Base-by-base conservation (phyloP, 2,888 invertebrate species). In the Glaucopsyche alexis region DNA sequence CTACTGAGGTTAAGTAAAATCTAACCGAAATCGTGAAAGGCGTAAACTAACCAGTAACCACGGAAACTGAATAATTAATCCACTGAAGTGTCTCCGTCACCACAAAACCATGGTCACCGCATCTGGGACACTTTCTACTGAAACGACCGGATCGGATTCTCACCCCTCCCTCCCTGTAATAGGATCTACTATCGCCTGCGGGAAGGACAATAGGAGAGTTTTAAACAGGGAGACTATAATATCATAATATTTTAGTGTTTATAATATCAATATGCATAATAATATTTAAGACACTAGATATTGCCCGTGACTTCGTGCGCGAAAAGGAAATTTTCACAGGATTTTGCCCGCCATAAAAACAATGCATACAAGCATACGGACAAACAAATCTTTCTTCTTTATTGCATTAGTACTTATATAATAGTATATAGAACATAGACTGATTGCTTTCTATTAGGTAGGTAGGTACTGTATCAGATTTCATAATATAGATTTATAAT, bases 71-170 rank as follows among this genome's bases (percentile, higher is more conserved):
- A 29, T 52, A 67, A 65, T 72, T 64, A 75, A 49, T 42, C 64
- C 74, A 29, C 29, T 72, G 66, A 72, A 70, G 50, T 42, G 38
- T 71, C 72, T 73, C 47, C 29, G 74, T 77, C 72, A 73, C 47
- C 69, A 72, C 55, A 64, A 79, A 78, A 74, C 72, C 74, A 77
- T 81, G 77, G 84, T 76, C 82, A 82, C 84, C 81, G 81, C 81
- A 75, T 79, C 81, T 83, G 86, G 85, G 87, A 89, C 89, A 90
- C 90, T 89, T 89, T 90, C 88, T 89, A 88, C 82, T 81, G 81
- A 82, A 83, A 84, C 82, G 82, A 80, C 81, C 81, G 70, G 71
- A 74, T 64, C 71, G 29, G 52, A 45, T 40, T 47, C 65, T 65
- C 65, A 29, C 11, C 72, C 45, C 42, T 72, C 66, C 52, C 42